Evolutionary conservation across 2,888 invertebrate genomes (phyloP), one percentile per base, ranked within the genome.

Genomic region (Calameuta pallipes): DNA sequence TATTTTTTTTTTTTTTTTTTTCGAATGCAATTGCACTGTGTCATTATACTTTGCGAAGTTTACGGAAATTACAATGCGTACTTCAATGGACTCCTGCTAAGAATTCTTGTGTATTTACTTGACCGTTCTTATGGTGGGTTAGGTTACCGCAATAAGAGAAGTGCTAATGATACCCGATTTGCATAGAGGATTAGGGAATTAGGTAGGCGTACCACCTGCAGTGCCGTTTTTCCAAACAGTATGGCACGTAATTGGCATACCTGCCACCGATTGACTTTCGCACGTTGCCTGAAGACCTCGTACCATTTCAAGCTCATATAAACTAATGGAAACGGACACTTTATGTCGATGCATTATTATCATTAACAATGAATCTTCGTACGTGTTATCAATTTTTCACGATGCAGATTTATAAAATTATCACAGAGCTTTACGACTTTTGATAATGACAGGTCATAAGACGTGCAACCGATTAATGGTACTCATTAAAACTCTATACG

Each of bases 121-220:
- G 83, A 85, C 82, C 80, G 82, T 83, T 87, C 83, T 83, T 86
- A 79, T 81, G 84, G 81, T 82, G 81, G 80, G 83, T 84, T 82
- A 76, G 83, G 80, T 86, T 81, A 85, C 85, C 85, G 80, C 84
- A 86, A 85, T 85, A 85, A 88, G 84, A 85, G 83, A 85, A 85
- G 85, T 83, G 83, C 84, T 88, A 87, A 87, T 87, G 83, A 83
- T 80, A 82, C 78, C 78, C 83, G 83, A 89, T 90, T 90, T 89
- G 88, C 89, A 88, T 88, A 89, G 85, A 81, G 84, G 85, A 88
- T 89, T 88, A 87, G 85, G 85, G 82, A 87, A 87, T 87, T 87
- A 85, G 86, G 80, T 82, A 84, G 85, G 84, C 85, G 82, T 86
- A 83, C 87, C 86, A 86, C 83, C 84, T 84, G 83, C 80, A 83